Evolutionary conservation across 1,140 invertebrate species (phyloP).

Genomic region (Drosophila kohkoa): DNA sequence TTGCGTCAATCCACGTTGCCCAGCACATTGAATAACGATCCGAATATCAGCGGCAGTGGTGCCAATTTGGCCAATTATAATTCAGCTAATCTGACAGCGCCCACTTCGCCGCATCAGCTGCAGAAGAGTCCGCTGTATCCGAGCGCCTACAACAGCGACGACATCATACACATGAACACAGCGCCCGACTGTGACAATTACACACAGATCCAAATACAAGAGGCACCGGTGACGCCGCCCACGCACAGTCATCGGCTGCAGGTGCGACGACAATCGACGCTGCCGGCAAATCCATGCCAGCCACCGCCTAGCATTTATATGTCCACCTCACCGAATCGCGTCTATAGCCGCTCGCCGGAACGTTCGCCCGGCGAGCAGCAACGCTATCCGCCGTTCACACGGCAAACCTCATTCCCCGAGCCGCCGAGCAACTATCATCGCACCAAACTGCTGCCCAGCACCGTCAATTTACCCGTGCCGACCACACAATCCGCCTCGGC

Average conservation of each 20-base stretch:
- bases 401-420: constrained; percentile 82
- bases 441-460: constrained; percentile 75
- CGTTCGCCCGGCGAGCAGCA: constrained; percentile 79
- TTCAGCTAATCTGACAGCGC: constrained; percentile 77
- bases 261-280: constrained; percentile 82
- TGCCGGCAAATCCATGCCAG: constrained; percentile 79
- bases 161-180: constrained; percentile 78
- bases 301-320: constrained; percentile 68
- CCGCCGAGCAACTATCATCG: constrained; percentile 71
- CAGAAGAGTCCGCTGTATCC: constrained; percentile 81
- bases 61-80: constrained; percentile 79
- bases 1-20: constrained; percentile 83
- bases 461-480: constrained; percentile 47
- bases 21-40: constrained; percentile 77
- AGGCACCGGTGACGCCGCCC: constrained; percentile 60
- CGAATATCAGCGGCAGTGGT: constrained; percentile 72
- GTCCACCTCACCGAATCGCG: constrained; percentile 83
- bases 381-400: constrained; percentile 81
- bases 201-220: constrained; percentile 70
- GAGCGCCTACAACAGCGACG: constrained; percentile 83
- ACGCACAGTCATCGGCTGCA: constrained; percentile 70
- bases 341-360: constrained; percentile 83
- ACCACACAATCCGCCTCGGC: constrained; percentile 28
- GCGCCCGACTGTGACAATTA: constrained; percentile 76
- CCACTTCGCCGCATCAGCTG: constrained; percentile 80